A percentile compares a stretch with the other conserved stretches of the same genome.
These are phyloP conservation scores for Ophion ellenae DNA, from an alignment of 2,888 invertebrate species.

Conservation along the genomic window DNA sequence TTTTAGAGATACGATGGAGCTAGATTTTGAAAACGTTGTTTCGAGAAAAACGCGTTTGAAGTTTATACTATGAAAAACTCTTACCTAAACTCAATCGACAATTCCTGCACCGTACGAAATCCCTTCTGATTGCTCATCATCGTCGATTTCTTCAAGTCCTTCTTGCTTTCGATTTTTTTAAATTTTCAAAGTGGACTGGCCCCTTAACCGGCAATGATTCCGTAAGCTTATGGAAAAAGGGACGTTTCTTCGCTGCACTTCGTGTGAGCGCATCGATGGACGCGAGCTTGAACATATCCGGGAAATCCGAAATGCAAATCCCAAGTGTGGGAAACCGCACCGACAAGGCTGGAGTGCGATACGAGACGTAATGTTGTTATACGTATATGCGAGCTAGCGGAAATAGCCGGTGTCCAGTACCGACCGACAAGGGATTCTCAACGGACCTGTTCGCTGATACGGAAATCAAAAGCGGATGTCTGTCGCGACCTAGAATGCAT, in stretches of 20 bases:
- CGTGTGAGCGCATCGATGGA: conserved; percentile 34
- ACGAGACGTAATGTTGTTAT: background rate
- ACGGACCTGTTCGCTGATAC: conserved; percentile 74
- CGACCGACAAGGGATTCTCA: conserved; percentile 58
- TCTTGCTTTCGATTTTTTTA: too few relatives aligned
- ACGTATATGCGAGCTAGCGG: conserved; percentile 46
- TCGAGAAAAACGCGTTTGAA: too few relatives aligned
- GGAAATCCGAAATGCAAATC: conserved; percentile 70
- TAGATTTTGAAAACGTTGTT: too few relatives aligned
- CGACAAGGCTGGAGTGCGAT: conserved; percentile 41
- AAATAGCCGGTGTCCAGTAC: conserved; percentile 60
- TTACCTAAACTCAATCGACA: too few relatives aligned
- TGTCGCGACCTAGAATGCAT: conserved; percentile 77
- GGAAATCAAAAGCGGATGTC: conserved; percentile 83
- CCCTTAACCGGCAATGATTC: too few relatives aligned
- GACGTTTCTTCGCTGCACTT: conserved; percentile 5
- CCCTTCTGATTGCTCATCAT: too few relatives aligned
- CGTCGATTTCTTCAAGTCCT: too few relatives aligned
- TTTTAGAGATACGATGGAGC: too few relatives aligned
- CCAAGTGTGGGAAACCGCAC: conserved; percentile 52
- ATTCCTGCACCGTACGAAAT: too few relatives aligned
- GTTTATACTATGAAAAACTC: too few relatives aligned
- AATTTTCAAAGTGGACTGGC: too few relatives aligned
- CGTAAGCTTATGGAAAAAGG: conserved; percentile 6
- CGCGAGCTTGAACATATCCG: conserved; percentile 40